Evolutionary conservation across 2,113 vertebrate species (phyloP).

Genomic region (Hydrochoerus hydrochaeris): DNA sequence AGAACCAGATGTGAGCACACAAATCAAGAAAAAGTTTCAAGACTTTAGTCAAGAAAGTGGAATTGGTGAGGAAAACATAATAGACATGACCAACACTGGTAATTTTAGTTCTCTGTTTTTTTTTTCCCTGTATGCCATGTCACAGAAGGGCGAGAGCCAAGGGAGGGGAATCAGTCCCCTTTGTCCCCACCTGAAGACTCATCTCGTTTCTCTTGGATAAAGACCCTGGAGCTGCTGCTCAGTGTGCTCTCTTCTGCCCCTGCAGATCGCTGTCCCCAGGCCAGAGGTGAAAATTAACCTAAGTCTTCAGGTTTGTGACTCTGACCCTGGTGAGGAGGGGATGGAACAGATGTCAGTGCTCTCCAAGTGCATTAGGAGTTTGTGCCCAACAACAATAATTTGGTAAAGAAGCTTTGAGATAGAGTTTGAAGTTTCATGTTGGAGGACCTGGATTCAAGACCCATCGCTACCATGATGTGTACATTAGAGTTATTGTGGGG

Average conservation of each 20-base stretch:
- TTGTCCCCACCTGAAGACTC: not conserved
- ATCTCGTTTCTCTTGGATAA: not conserved
- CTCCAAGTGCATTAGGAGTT: not conserved
- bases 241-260: slow-evolving; percentile 13
- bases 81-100: slow-evolving; percentile 39
- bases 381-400: not conserved
- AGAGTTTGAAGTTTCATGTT: not conserved
- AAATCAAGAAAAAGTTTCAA: slow-evolving; percentile 33
- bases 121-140: not conserved
- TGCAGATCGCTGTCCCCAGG: slow-evolving; percentile 60
- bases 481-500: not conserved
- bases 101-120: not conserved
- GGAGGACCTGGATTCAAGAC: not conserved
- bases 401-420: not conserved
- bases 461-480: not conserved
- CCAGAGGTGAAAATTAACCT: fast-evolving
- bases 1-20: not conserved
- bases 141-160: not conserved
- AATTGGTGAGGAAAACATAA: not conserved
- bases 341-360: not conserved
- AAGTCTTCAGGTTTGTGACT: slow-evolving; percentile 10
- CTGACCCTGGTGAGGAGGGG: not conserved
- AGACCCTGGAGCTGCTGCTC: not conserved
- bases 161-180: not conserved
- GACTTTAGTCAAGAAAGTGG: not conserved